Conservation (phyloP, 1,140 invertebrate species). For the Lysiphlebus fabarum region DNA sequence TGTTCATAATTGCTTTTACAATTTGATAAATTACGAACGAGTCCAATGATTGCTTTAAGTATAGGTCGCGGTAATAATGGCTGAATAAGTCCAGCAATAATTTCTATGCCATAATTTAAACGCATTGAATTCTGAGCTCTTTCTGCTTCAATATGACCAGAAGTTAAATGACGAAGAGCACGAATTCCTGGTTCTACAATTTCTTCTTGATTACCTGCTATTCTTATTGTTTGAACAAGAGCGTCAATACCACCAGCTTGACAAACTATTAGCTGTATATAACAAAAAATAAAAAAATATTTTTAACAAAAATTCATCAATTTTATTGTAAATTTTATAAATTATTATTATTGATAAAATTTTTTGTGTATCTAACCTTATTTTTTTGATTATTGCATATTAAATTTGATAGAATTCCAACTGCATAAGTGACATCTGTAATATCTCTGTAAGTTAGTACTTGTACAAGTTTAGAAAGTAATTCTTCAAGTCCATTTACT, state of each 20-base stretch:
- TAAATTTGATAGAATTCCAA: conserved; percentile 96
- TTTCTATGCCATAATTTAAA: conserved; percentile 82
- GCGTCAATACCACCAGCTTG: conserved; percentile 95
- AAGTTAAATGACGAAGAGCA: conserved; percentile 92
- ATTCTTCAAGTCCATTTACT: conserved; percentile 82
- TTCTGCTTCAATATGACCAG: conserved; percentile 90
- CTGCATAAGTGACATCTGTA: conserved; percentile 94
- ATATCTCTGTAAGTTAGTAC: conserved; percentile 87
- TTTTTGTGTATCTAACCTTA: conserved; percentile 66
- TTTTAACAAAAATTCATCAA: not conserved
- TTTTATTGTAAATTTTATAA: not conserved
- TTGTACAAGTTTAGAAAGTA: conserved; percentile 88
- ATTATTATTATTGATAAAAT: not conserved
- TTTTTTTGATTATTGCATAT: conserved; percentile 99
- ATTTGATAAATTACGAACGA: conserved; percentile 93
- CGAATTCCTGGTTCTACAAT: conserved; percentile 98
- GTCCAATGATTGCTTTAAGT: conserved; percentile 93
- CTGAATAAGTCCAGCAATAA: conserved; percentile 92
- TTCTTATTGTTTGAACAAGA: conserved; percentile 88
- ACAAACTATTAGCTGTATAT: conserved; percentile 64
- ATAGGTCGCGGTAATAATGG: conserved; percentile 91
- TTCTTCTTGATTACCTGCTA: conserved; percentile 94
- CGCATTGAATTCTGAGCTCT: conserved; percentile 96
- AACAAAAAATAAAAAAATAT: conserved; percentile 6
- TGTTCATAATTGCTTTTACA: conserved; percentile 93